Conservation (phyloP, 2,797 vertebrate genomes). For the Eidolon dupreanum region DNA sequence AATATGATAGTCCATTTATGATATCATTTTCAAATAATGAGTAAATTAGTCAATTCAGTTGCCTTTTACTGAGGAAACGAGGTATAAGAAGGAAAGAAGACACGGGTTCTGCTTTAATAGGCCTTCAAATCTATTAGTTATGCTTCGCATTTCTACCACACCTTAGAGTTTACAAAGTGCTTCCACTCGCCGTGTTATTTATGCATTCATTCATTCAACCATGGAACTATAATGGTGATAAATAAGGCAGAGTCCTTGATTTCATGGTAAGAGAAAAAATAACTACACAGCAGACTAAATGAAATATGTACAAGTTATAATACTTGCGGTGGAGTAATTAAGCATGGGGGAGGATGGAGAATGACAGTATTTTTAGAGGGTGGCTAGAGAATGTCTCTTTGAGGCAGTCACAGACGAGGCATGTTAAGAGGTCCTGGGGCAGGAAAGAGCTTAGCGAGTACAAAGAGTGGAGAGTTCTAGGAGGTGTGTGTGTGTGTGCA, state of each 20-base stretch:
- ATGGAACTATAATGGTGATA: not conserved
- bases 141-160: not conserved
- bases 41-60: constrained; percentile 43
- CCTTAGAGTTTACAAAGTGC: not conserved
- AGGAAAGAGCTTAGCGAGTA: not conserved
- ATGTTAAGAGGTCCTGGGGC: not conserved
- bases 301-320: not conserved
- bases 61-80: constrained; percentile 37
- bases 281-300: not conserved
- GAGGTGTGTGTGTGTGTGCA: too few relatives aligned
- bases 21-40: constrained; percentile 47
- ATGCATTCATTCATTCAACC: not conserved
- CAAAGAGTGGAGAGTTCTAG: not conserved
- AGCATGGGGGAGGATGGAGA: not conserved
- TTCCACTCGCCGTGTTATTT: not conserved
- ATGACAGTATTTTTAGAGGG: not conserved
- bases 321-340: not conserved
- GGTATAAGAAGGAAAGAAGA: constrained; percentile 22
- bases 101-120: not conserved
- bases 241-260: not conserved
- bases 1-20: not conserved
- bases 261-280: not conserved
- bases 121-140: not conserved
- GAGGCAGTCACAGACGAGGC: not conserved
- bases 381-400: not conserved